Base-by-base conservation (phyloP, 2,797 vertebrate genomes). In the Helostoma temminkii region DNA sequence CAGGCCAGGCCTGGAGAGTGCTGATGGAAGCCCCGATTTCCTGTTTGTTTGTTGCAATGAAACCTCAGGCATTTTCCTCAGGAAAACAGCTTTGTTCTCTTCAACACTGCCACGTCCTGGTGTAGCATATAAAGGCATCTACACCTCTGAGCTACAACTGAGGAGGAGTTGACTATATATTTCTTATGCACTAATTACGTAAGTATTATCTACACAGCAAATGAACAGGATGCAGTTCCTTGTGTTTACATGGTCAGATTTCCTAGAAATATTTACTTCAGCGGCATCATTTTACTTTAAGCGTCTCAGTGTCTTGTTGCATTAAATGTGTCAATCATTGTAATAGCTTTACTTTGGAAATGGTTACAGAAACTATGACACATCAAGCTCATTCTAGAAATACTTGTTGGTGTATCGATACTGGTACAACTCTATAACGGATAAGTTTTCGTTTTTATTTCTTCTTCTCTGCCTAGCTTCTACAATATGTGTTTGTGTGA, bases 1-100 rank as follows among this genome's bases (percentile, higher is more conserved):
- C 58, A 43, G 36, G 36, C 14, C 81, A 71, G 34, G 67, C 34
- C 67, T 58, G 53, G 62, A 26, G n/a, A 19, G 39, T 39, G 54
- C 71, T 69, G 45, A 66, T 47, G 58, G 63, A 53, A 75, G 48
- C 48, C 26, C 24, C 25, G 19, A 72, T 43, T 76, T 74, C 74
- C 74, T 80, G 66, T 82, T 83, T 80, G 66, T 82, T 83, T 78
- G 69, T 66, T 18, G 57, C 37, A 45, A 75, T 76, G 66, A 84
- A 76, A 72, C 48, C 4, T 22, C 19, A 6, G 21, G n/a, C 16
- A 26, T 22, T 64, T 68, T 69, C 55, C 61, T 71, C 22, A 34
- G 28, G 24, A 63, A 10, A 39, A 49, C 0, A 19, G 22, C 25
- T 37, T 22, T 34, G 34, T 37, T 2, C 9, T 65, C 24, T 9